Percentiles rank a stretch among this genome's conserved stretches.
Conservation (phyloP, 2,888 invertebrate genomes). For the Drosophila seclusa region DNA sequence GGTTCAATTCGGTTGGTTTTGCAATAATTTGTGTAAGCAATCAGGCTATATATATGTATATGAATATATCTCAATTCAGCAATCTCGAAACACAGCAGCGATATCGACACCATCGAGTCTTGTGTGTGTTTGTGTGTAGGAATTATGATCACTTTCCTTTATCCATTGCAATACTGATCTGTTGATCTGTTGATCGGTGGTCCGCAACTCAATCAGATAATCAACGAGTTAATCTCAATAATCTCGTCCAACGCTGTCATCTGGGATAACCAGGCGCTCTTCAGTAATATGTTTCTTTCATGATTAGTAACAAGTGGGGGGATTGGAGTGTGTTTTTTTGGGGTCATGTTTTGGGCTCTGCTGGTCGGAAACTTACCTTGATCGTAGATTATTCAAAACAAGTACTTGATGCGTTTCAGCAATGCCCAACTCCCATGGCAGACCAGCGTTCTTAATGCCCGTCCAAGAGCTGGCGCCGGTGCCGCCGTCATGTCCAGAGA, state of each 20-base stretch:
- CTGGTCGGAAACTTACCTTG: constrained; percentile 85
- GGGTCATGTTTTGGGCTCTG: constrained; percentile 53
- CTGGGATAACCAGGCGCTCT: constrained; percentile 84
- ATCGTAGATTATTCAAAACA: constrained; percentile 95
- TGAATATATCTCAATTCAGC: constrained; percentile 17
- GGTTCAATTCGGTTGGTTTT: constrained; percentile 33
- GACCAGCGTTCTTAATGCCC: constrained; percentile 98
- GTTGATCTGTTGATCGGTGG: constrained; percentile 28
- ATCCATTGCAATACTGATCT: constrained; percentile 19
- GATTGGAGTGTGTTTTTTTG: constrained; percentile 17
- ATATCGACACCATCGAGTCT: constrained; percentile 20
- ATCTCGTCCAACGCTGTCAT: constrained; percentile 80
- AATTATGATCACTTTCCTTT: constrained; percentile 30
- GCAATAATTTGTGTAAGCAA: constrained; percentile 43
- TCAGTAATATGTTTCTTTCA: constrained; percentile 82
- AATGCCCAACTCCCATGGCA: constrained; percentile 99
- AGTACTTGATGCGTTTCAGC: constrained; percentile 99
- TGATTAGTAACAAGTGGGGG: constrained; percentile 80
- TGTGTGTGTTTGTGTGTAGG: constrained; percentile 22
- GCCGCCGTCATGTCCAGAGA: constrained; percentile 99
- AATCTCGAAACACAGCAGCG: constrained; percentile 31
- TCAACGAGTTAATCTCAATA: constrained; percentile 44
- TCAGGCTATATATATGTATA: constrained; percentile 30
- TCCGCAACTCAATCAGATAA: constrained; percentile 40
- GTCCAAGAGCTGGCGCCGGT: constrained; percentile 99